A percentile compares a stretch with the other conserved stretches of the same genome.
Conservation (phyloP, 2,797 vertebrate genomes). For the Rhynchonycteris naso region DNA sequence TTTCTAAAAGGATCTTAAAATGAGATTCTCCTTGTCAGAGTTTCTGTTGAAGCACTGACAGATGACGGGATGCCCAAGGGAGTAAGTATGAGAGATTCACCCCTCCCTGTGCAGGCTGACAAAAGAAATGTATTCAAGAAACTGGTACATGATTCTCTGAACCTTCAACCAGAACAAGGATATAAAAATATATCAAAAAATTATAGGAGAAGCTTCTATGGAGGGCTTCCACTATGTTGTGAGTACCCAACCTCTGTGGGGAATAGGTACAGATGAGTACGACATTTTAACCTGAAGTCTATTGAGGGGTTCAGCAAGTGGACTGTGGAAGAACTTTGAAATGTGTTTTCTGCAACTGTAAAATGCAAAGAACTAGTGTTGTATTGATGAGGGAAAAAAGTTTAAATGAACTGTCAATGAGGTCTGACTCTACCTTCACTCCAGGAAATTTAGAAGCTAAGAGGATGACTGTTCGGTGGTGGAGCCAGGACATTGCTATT, state of each 20-base stretch:
- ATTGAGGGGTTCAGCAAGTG: background rate
- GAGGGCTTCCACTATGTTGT: background rate
- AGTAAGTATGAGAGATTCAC: background rate
- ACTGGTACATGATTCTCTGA: background rate
- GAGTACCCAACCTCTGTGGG: background rate
- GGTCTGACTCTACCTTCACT: background rate
- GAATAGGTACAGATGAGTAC: background rate
- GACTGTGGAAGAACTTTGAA: background rate
- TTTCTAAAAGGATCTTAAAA: background rate
- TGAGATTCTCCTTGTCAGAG: background rate
- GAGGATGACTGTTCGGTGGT: background rate
- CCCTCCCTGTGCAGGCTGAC: background rate
- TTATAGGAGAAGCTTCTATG: background rate
- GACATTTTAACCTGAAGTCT: background rate
- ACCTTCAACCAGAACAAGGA: background rate
- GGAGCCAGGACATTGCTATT: background rate
- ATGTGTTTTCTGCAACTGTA: background rate
- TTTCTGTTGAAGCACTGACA: background rate
- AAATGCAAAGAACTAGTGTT: conserved; percentile 1
- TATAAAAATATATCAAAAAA: background rate
- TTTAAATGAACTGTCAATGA: background rate
- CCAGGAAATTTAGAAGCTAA: background rate
- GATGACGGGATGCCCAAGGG: background rate
- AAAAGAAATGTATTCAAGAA: conserved; percentile 9
- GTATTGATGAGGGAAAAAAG: background rate